Conservation (phyloP, 1,140 invertebrate species). For the Contarinia nasturtii region DNA sequence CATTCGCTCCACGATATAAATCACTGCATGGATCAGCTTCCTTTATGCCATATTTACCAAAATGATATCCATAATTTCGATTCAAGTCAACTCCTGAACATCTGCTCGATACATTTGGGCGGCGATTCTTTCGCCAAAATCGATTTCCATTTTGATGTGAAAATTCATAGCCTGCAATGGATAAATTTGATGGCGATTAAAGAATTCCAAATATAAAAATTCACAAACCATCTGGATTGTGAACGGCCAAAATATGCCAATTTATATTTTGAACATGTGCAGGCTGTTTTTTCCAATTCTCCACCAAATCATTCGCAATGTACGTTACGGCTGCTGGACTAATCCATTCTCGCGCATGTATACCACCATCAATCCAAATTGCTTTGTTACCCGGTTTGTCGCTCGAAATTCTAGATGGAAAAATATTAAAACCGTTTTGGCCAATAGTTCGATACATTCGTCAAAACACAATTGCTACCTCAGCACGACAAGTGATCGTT, state of each 20-base stretch:
- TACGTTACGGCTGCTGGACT: conserved; percentile 67
- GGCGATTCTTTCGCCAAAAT: conserved; percentile 69
- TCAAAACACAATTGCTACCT: no score
- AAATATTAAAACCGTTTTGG: no score
- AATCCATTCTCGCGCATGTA: conserved; percentile 87
- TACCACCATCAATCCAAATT: conserved; percentile 51
- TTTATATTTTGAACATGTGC: conserved; percentile 54
- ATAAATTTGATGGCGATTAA: no score
- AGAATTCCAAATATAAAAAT: no score
- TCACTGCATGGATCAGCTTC: no score
- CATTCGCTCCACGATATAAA: no score
- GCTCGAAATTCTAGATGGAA: conserved; percentile 50
- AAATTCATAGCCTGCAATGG: no score
- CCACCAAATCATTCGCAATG: conserved; percentile 59
- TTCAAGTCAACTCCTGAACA: conserved; percentile 66
- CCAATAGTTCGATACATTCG: no score
- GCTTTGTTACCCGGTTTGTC: conserved; percentile 36
- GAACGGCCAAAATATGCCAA: conserved; percentile 64
- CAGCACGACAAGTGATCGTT: no score
- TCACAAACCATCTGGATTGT: conserved; percentile 77
- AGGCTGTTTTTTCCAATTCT: conserved; percentile 44
- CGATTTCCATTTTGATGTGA: conserved; percentile 52
- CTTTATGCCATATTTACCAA: no score
- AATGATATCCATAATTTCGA: conserved; percentile 63
- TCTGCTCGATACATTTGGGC: no score